Percentiles rank a stretch among this genome's conserved stretches.
phyloP scores from a whole-genome alignment of 1,140 invertebrate species.

The Macrotrachela quadricornifera region DNA sequence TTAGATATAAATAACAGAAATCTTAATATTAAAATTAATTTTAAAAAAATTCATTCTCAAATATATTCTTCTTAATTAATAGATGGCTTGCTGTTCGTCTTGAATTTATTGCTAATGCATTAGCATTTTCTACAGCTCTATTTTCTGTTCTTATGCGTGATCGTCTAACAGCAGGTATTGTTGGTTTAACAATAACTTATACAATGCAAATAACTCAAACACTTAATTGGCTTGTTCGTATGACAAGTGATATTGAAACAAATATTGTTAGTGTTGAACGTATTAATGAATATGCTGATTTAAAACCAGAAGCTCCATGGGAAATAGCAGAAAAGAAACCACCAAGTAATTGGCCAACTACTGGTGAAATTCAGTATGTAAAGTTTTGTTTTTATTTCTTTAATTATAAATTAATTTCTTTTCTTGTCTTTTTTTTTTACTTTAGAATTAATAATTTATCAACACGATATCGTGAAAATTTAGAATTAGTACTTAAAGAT shows the following conservation, averaged over 20 bases:
- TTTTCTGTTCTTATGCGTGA: too few species aligned
- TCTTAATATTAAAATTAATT: too few species aligned
- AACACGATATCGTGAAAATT: constrained; percentile 15
- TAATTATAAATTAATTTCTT: too few species aligned
- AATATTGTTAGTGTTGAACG: constrained; percentile 92
- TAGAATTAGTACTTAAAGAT: constrained; percentile 19
- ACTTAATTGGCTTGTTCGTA: constrained; percentile 80
- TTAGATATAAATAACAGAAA: too few species aligned
- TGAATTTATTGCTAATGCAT: background rate
- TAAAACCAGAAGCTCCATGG: constrained; percentile 33
- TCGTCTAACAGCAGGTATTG: constrained; percentile 19
- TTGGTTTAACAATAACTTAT: constrained; percentile 37
- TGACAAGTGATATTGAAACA: constrained; percentile 86
- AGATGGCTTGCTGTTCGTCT: too few species aligned
- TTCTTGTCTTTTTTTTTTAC: too few species aligned
- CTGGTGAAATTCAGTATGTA: constrained; percentile 35
- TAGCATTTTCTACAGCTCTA: too few species aligned
- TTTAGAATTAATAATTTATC: too few species aligned
- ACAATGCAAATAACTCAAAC: constrained; percentile 57
- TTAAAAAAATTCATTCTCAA: too few species aligned
- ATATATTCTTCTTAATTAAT: too few species aligned
- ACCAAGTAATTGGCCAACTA: constrained; percentile 34
- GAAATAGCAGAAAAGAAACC: constrained; percentile 7
- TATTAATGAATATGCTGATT: constrained; percentile 82
- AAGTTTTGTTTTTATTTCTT: constrained; percentile 21